Base-by-base conservation (phyloP, 2,888 invertebrate species). In the Platycheirus rosarum region DNA sequence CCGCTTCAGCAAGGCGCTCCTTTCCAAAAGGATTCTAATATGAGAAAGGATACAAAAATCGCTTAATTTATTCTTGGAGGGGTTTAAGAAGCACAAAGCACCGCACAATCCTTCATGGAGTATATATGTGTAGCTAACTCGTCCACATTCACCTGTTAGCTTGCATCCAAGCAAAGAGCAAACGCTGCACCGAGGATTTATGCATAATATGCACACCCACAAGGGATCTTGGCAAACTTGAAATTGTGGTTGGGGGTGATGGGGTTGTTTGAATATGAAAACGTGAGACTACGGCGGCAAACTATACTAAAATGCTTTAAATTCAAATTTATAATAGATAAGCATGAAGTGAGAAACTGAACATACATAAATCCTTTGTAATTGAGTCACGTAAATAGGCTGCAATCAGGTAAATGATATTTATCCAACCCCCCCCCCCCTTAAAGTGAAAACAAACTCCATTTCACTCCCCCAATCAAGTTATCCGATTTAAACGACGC, bases 301-400 rank as follows among this genome's bases (percentile, higher is more conserved):
- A 69, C 60, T 46, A 37, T 29, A 51, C 65, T 37, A 48, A 42
- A 51, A 71, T 23, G 66, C 35, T 71, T 66, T 66, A 76, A 71
- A 71, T 75, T 40, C 57, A 57, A 82, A 66, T 82, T 77, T 77
- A 73, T 75, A 66, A 84, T 69, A 69, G 53, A 42, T 40, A 62
- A 57, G 32, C 51, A 55, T 62, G 70, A 71, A 23, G 68, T 65
- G 66, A 71, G 74, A 71, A 80, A 57, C 46, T 66, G 68, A 69
- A 80, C 71, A 71, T 85, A 80, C 71, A 71, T 85, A 86, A 86
- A 87, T 86, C 85, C 85, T 85, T 86, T 85, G 85, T 86, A 87
- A 88, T 87, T 88, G 88, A 87, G 87, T 89, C 87, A 88, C 87
- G 88, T 88, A 88, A 75, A 76, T 70, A 75, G 71, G 75, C 75